These are phyloP conservation scores for Reinhardtius hippoglossoides DNA, from an alignment of 2,113 vertebrate genomes.

Conservation along the genomic window DNA sequence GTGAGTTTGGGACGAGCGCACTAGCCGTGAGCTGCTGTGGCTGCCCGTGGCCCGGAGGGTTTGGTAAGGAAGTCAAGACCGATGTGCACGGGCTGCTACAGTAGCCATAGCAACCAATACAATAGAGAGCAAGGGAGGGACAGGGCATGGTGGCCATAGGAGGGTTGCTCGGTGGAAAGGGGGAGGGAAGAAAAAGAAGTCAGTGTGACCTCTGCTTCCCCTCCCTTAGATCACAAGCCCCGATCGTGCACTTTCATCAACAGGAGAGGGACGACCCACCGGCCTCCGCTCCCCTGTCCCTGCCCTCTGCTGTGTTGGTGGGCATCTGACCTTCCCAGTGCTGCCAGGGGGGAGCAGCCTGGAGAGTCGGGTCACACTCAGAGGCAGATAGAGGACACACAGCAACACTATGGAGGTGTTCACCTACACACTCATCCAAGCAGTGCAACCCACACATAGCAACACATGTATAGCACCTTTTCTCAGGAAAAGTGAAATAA, in stretches of 20 bases:
- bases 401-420: slow-evolving; percentile 23
- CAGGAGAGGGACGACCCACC: slow-evolving; percentile 22
- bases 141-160: slow-evolving; percentile 2
- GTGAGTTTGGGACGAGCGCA: slow-evolving; percentile 84
- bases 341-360: slow-evolving; percentile 81
- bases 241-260: slow-evolving; percentile 29
- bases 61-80: slow-evolving; percentile 75
- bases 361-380: slow-evolving; percentile 65
- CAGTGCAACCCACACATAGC: slow-evolving; percentile 5
- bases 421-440: slow-evolving; percentile 25
- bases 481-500: slow-evolving; percentile 73
- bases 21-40: slow-evolving; percentile 59
- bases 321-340: slow-evolving; percentile 64
- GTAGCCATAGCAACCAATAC: slow-evolving; percentile 59
- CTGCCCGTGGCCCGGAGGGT: slow-evolving; percentile 50
- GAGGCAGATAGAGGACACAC: slow-evolving; percentile 66
- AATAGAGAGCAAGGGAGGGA: slow-evolving; percentile 28
- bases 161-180: slow-evolving; percentile 18
- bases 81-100: slow-evolving; percentile 42
- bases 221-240: slow-evolving; percentile 24
- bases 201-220: slow-evolving; percentile 48
- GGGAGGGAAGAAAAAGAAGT: slow-evolving; percentile 6
- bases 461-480: slow-evolving; percentile 47
- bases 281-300: slow-evolving; percentile 13
- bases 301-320: slow-evolving; percentile 62